Evolutionary conservation across 2,113 vertebrate genomes (phyloP), one percentile per base, ranked within the genome.

Genomic region (Tangachromis dhanisi): DNA sequence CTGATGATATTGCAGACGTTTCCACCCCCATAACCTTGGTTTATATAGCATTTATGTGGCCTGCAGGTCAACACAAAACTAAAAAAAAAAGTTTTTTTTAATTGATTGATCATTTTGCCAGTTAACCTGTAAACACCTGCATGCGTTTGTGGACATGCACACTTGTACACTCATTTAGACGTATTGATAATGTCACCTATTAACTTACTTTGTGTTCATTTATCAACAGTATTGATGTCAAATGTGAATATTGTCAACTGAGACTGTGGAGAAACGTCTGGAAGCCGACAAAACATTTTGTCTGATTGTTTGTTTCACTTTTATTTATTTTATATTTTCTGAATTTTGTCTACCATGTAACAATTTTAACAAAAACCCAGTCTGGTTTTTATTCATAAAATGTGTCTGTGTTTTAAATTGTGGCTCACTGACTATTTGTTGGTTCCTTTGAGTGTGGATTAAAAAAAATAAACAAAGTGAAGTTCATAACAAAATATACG

Each of bases 321-420:
- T 92, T 90, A 95, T 95, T 95, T 93, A 93, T 93, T 96, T 95
- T 92, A 89, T 95, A 91, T 94, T 95, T 95, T 95, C 93, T 83
- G 59, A 90, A 94, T 91, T 97, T 95, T 96, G 95, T 96, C 95
- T 95, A 94, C 95, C 90, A 92, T 96, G 95, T 96, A 95, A 94
- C 93, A 86, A 92, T 92, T 95, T 94, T 91, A 95, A 94, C 91
- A 86, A 92, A 78, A 90, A 92, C 92, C 90, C 95, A 89, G 94
- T 95, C 90, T 93, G 88, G 93, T 96, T 97, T 97, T 95, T 96
- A 94, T 95, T 96, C 95, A 96, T 97, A 96, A 97, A 96, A 95
- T 93, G 94, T 96, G 95, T 96, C 91, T 93, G 94, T 96, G 96
- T 96, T 96, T 96, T 94, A 94, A 95, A 91, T 86, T 26, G 78